These are phyloP conservation scores for Hydrotaea diabolus DNA, from an alignment of 2,888 invertebrate genomes.

Conservation along the genomic window DNA sequence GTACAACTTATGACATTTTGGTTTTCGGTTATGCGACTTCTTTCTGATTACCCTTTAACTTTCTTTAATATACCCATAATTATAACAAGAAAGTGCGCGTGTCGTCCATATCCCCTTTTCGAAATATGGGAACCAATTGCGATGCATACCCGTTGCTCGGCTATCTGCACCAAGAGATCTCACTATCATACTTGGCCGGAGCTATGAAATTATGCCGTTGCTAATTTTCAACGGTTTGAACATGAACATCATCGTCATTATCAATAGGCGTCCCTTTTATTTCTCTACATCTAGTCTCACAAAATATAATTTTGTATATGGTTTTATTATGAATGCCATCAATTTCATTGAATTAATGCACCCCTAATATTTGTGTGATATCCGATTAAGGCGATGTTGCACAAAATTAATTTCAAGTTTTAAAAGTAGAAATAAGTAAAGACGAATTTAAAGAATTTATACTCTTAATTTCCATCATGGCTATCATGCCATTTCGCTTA, in stretches of 20 bases:
- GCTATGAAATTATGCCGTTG: conserved; percentile 21
- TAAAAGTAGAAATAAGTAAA: not conserved
- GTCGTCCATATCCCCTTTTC: conserved; percentile 45
- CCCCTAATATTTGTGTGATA: not conserved
- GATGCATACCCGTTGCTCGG: not conserved
- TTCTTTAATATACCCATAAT: conserved; percentile 65
- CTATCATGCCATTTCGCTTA: conserved; percentile 56
- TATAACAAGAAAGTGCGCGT: conserved; percentile 66
- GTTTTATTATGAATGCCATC: not conserved
- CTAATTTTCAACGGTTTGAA: conserved; percentile 33
- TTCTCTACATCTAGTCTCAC: not conserved
- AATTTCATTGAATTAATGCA: conserved; percentile 30
- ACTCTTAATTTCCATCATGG: conserved; percentile 54
- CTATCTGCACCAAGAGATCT: conserved; percentile 20
- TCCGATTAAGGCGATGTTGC: not conserved
- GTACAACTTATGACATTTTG: not conserved
- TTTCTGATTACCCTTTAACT: conserved; percentile 54
- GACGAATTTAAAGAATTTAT: not conserved
- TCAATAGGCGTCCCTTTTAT: not conserved
- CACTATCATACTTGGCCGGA: not conserved
- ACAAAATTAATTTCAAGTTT: not conserved
- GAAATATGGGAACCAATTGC: conserved; percentile 5
- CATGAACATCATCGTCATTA: too few relatives aligned
- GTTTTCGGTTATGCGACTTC: not conserved
- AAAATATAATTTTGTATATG: not conserved